A percentile compares a stretch with the other conserved stretches of the same genome.
Evolutionary conservation across 1,140 invertebrate genomes (phyloP).

Genomic region (Adelges cooleyi): DNA sequence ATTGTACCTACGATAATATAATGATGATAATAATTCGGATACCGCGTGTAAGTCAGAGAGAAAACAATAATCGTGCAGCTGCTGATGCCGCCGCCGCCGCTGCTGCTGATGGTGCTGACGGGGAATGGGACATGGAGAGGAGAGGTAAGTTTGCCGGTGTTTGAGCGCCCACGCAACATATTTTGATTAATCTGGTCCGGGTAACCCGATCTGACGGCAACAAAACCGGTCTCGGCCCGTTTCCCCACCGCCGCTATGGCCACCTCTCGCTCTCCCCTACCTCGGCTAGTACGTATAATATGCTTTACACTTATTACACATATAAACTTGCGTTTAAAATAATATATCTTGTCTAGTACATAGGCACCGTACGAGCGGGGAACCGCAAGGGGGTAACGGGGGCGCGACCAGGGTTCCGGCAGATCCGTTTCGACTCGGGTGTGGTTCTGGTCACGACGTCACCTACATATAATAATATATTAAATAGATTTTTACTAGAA

Average conservation of each 20-base stretch:
- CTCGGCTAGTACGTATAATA: no score
- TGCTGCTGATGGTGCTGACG: no score
- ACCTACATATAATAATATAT: slow-evolving; percentile 24
- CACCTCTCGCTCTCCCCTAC: not conserved
- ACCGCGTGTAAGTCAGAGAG: not conserved
- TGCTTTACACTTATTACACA: no score
- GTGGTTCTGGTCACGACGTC: slow-evolving; percentile 25
- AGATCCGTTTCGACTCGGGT: slow-evolving; percentile 27
- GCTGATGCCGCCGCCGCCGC: not conserved
- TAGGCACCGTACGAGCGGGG: no score
- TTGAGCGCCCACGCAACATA: slow-evolving; percentile 24
- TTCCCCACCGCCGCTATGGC: not conserved
- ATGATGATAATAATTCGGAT: not conserved
- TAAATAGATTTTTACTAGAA: no score
- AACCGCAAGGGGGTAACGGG: no score
- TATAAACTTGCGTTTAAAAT: no score
- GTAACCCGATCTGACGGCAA: slow-evolving; percentile 1
- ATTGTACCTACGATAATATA: not conserved
- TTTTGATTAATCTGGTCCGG: slow-evolving; percentile 28
- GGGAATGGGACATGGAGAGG: no score
- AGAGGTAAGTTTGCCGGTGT: no score
- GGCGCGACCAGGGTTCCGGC: not conserved
- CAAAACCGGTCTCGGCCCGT: slow-evolving; percentile 2
- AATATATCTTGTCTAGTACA: no score
- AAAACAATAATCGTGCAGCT: slow-evolving; percentile 22